Evolutionary conservation across 2,888 invertebrate species (phyloP).

Genomic region (Pherbina coryleti): DNA sequence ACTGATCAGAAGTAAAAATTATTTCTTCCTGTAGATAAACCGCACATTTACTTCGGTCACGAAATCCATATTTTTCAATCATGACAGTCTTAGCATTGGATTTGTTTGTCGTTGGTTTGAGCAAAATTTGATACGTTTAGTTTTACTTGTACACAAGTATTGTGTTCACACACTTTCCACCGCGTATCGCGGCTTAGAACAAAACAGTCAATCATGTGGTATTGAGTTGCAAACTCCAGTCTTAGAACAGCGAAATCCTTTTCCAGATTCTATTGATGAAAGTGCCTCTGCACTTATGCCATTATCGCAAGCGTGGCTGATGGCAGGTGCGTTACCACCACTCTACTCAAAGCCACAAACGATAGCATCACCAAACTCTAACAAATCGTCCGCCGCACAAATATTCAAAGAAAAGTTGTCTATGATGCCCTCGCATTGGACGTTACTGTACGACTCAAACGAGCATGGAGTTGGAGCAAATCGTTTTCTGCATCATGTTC

Average conservation of each 20-base stretch:
- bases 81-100: constrained; percentile 79
- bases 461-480: constrained; percentile 91
- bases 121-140: constrained; percentile 81
- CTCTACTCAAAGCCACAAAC: constrained; percentile 71
- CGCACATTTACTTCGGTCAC: constrained; percentile 80
- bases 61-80: constrained; percentile 85
- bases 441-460: constrained; percentile 84
- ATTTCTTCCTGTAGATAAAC: constrained; percentile 71
- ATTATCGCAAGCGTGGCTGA: constrained; percentile 78
- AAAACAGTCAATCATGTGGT: constrained; percentile 68
- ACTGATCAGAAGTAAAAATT: background rate
- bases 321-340: constrained; percentile 77
- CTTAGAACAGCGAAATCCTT: constrained; percentile 73
- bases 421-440: constrained; percentile 85
- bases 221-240: constrained; percentile 84
- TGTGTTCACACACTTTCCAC: constrained; percentile 70
- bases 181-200: constrained; percentile 73
- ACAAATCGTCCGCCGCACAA: constrained; percentile 67
- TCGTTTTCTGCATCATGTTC: constrained; percentile 88
- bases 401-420: constrained; percentile 77
- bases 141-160: constrained; percentile 82
- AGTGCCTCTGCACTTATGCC: constrained; percentile 71
- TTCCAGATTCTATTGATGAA: constrained; percentile 61
- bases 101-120: constrained; percentile 87
- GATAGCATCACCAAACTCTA: constrained; percentile 54